Base-by-base conservation (phyloP, 2,113 vertebrate genomes). In the Sander vitreus region DNA sequence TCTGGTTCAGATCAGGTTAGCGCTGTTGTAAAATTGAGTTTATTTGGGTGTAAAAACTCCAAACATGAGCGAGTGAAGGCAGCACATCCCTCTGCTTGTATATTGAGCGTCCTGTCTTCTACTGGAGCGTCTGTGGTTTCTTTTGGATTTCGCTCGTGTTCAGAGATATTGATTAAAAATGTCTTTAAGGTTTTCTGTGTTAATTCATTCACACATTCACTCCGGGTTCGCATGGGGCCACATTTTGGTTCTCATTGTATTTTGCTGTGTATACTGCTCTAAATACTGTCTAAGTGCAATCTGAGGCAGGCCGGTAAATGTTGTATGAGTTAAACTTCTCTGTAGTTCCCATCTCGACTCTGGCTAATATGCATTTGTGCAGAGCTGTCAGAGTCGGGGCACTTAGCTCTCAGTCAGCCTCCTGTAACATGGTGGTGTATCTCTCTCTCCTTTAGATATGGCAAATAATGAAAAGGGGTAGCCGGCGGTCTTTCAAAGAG, bases 1-100 rank as follows among this genome's bases (percentile, higher is more conserved):
- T 94, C 91, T 92, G 90, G 79, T 90, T 93, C 86, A 93, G 86
- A 90, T 93, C 93, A 87, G 88, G 90, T 91, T 89, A 89, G 92
- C 63, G 72, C 83, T 78, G 80, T 89, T 82, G 77, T 91, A 89
- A 91, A 91, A 92, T 93, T 90, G 87, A 83, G 89, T 91, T 87
- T 77, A 88, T 93, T 90, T 93, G 87, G 90, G 87, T 89, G 85
- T 93, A 88, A 93, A 91, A 88, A 81, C 80, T 88, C 83, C 77
- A 84, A 90, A 92, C 91, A 91, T 67, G 81, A 90, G 89, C 73
- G 57, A 7, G 30, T 68, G 84, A 86, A 73, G 85, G 77, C 78
- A 43, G 81, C 75, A 15, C 87, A 70, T 78, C 84, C 84, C 74
- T 79, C 68, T 48, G 74, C 84, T 53, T 47, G 55, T 67, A 27